Conservation (phyloP, 2,797 vertebrate genomes). For the Lacerta viridis region DNA sequence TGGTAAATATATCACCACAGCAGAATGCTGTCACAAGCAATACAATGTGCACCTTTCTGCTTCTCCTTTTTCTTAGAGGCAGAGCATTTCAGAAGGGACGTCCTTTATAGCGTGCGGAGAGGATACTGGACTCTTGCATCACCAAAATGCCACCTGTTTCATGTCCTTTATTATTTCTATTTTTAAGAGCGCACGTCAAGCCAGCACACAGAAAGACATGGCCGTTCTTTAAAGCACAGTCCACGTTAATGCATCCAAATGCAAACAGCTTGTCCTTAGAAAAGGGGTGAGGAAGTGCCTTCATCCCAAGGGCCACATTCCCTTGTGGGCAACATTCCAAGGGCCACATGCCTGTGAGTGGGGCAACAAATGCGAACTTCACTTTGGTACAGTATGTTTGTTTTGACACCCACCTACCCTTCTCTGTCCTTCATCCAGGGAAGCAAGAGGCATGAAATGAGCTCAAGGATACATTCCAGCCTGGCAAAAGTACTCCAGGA, state of each 20-base stretch:
- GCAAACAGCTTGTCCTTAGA: background rate
- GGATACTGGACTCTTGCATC: background rate
- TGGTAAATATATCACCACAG: background rate
- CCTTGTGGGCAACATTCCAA: no score
- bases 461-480: no score
- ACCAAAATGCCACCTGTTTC: background rate
- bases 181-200: background rate
- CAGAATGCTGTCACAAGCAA: background rate
- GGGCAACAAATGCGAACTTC: no score
- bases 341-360: no score
- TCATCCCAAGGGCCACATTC: no score
- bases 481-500: no score
- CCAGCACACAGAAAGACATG: background rate
- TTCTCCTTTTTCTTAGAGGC: background rate
- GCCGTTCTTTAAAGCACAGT: background rate
- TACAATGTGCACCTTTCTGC: no score
- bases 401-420: no score
- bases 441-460: no score
- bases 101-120: slow-evolving; percentile 1
- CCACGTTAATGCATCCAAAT: slow-evolving; percentile 15
- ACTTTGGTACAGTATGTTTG: no score
- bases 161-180: background rate
- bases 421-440: no score
- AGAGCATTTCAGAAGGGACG: background rate
- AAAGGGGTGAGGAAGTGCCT: no score